Percentiles rank a stretch among this genome's conserved stretches.
Evolutionary conservation across 2,797 vertebrate species (phyloP).

Genomic region (Benthosema pterotum): DNA sequence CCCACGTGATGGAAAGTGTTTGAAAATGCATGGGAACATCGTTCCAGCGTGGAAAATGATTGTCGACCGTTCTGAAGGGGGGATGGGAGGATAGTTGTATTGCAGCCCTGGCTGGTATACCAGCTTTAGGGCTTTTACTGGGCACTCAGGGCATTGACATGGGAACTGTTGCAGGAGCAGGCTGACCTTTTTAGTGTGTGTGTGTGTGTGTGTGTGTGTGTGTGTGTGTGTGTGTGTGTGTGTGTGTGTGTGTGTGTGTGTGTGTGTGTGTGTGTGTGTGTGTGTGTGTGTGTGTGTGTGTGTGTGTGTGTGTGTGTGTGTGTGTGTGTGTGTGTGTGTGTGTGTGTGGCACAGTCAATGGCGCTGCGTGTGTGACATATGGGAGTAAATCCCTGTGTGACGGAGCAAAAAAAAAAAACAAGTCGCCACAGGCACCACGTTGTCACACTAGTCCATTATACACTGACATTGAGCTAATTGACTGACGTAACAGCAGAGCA

Average conservation of each 20-base stretch:
- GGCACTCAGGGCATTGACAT: conserved; percentile 11
- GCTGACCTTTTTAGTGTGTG: conserved; percentile 73
- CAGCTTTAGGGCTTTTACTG: not conserved
- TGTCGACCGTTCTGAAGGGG: too few species aligned
- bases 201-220: too few species aligned
- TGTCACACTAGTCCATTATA: conserved; percentile 68
- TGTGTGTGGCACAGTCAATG: conserved; percentile 50
- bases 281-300: not conserved
- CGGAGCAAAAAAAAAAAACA: conserved; percentile 44
- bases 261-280: too few species aligned
- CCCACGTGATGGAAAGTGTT: too few species aligned
- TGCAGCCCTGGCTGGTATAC: not conserved
- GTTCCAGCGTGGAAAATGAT: too few species aligned
- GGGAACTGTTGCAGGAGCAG: conserved; percentile 60
- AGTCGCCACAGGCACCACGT: conserved; percentile 60
- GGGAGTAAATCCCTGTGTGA: conserved; percentile 42
- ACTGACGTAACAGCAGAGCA: conserved; percentile 44
- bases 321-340: conserved; percentile 8
- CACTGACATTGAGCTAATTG: conserved; percentile 75
- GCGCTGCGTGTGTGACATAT: conserved; percentile 21
- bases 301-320: conserved; percentile 11
- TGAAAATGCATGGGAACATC: too few species aligned
- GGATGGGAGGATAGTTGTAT: too few species aligned
- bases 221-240: too few species aligned
- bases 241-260: too few species aligned